Evolutionary conservation across 2,888 invertebrate species (phyloP).

Genomic region (Hesperia comma): DNA sequence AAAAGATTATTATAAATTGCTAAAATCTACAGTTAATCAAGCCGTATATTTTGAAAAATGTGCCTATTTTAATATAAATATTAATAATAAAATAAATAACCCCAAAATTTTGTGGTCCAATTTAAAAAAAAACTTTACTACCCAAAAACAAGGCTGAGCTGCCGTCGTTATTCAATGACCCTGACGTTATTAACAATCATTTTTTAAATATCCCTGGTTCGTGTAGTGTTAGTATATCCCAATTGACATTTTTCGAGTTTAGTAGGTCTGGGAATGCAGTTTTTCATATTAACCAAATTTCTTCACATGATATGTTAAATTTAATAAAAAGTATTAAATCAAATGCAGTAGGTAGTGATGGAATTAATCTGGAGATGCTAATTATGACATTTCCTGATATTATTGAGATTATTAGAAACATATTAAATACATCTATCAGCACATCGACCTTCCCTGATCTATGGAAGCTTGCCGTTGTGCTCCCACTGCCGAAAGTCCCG

Average conservation of each 20-base stretch:
- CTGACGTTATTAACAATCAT: slow-evolving; percentile 22
- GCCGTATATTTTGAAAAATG: slow-evolving; percentile 30
- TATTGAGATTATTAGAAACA: too few relatives aligned
- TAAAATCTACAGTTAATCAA: slow-evolving; percentile 27
- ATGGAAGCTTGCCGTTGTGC: too few relatives aligned
- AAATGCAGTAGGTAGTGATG: slow-evolving; percentile 24
- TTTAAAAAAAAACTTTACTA: slow-evolving; percentile 29
- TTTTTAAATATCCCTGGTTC: slow-evolving; percentile 15
- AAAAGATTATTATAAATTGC: slow-evolving; percentile 33
- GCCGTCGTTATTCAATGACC: slow-evolving; percentile 20
- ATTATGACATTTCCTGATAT: slow-evolving; percentile 25
- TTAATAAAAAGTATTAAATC: slow-evolving; percentile 16
- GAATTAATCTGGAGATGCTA: slow-evolving; percentile 30
- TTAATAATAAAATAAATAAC: slow-evolving; percentile 1
- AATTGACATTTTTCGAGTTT: slow-evolving; percentile 8
- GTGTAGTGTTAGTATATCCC: not conserved
- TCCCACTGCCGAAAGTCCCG: too few relatives aligned
- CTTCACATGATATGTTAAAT: not conserved
- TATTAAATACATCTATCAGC: too few relatives aligned
- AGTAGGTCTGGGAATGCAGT: not conserved
- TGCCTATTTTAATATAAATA: slow-evolving; percentile 21
- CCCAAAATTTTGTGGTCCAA: slow-evolving; percentile 36
- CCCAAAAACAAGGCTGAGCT: slow-evolving; percentile 12
- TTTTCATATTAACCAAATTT: not conserved
- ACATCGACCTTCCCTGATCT: too few relatives aligned